Evolutionary conservation across 2,888 invertebrate genomes (phyloP), one percentile per base, ranked within the genome.

Genomic region (Phorcus lineatus): DNA sequence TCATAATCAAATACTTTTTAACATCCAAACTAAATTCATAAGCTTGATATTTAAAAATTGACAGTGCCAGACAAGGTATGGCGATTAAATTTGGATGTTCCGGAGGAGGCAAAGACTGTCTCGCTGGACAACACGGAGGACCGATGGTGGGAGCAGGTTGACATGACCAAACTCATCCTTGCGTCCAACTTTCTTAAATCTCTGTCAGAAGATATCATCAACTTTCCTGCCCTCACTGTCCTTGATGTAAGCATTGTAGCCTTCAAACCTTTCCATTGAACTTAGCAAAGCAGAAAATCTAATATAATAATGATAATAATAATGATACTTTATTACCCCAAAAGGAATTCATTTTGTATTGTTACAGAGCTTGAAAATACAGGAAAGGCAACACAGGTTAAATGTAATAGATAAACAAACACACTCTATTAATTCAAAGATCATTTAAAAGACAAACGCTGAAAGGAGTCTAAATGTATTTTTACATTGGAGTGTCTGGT

Each of bases 101-200:
- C 92, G 19, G 92, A 93, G 80, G 94, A 94, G 82, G 89, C 91
- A 0, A 92, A 92, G 85, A 89, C 89, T 53, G 88, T 93, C 9
- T 88, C 91, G 2, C 81, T 93, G 81, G 92, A 92, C 80, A 88
- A 88, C 47, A 79, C 89, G 9, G 92, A 92, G 79, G 93, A 93
- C 47, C 91, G 93, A 24, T 91, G 93, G 91, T 98, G 97, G 97
- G 96, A 96, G 91, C 95, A 96, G 89, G 95, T 96, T 87, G 95
- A 96, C 1, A 93, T 98, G 28, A 96, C 95, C 82, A 95, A 95
- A 88, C 94, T 98, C 85, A 97, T 97, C 57, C 86, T 94, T 22
- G 93, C 94, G 1, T 93, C 93, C 54, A 94, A 94, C 81, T 85
- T 85, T 40, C 84, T 94, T 17, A 87, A 87, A 4, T 74, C 78